Conservation (phyloP, 1,140 invertebrate genomes). For the Riptortus pedestris region DNA sequence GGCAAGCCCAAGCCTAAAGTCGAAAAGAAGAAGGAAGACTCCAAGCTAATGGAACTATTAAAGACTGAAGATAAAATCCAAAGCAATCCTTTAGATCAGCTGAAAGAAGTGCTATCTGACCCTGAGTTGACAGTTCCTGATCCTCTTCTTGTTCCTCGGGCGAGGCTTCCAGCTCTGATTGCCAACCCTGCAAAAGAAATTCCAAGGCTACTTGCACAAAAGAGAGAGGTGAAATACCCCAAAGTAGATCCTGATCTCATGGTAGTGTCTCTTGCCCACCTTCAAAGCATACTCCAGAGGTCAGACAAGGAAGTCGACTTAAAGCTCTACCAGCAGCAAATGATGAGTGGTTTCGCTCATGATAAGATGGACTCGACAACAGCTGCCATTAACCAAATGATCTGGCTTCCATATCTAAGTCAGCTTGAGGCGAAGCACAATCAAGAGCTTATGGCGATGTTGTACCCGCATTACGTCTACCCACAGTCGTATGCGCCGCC, state of each 20-base stretch:
- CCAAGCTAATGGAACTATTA: slow-evolving; percentile 36
- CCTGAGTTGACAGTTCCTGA: slow-evolving; percentile 62
- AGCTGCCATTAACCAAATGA: slow-evolving; percentile 54
- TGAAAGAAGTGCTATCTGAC: slow-evolving; percentile 57
- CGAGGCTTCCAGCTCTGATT: slow-evolving; percentile 56
- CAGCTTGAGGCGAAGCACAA: slow-evolving; percentile 43
- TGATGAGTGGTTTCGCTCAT: slow-evolving; percentile 26
- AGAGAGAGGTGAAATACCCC: slow-evolving; percentile 59
- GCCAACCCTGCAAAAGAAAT: slow-evolving; percentile 63
- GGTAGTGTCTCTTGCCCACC: slow-evolving; percentile 61
- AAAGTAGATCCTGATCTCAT: slow-evolving; percentile 65
- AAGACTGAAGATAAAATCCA: slow-evolving; percentile 40
- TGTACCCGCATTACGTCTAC: slow-evolving; percentile 25
- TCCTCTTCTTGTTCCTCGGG: slow-evolving; percentile 64
- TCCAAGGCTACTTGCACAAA: slow-evolving; percentile 52
- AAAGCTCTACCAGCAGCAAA: slow-evolving; percentile 30
- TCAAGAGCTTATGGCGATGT: slow-evolving; percentile 34
- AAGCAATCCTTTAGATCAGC: slow-evolving; percentile 55
- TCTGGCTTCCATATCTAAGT: slow-evolving; percentile 56
- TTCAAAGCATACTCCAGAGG: slow-evolving; percentile 54
- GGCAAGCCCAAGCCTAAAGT: slow-evolving; percentile 38
- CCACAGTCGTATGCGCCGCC: neutral
- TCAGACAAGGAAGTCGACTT: slow-evolving; percentile 32
- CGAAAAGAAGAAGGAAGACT: slow-evolving; percentile 36
- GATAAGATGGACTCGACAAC: slow-evolving; percentile 46